phyloP scores from a whole-genome alignment of 1,140 invertebrate species.

The Lucilia sericata region DNA sequence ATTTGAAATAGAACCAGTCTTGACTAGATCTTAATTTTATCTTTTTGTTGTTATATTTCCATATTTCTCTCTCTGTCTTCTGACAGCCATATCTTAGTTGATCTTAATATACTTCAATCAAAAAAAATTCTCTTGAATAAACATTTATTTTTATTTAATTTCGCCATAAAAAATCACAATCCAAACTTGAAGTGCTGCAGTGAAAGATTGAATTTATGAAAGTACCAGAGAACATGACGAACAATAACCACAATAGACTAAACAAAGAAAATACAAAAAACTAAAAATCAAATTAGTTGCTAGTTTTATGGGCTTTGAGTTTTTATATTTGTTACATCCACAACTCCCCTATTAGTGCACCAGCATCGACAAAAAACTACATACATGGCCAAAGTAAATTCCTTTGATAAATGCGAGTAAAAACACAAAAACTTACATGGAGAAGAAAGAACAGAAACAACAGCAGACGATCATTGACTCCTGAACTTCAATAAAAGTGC shows the following conservation, averaged over 20 bases:
- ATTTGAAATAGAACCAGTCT: no score
- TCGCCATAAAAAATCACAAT: not conserved
- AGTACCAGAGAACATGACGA: conserved; percentile 6
- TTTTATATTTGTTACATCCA: conserved; percentile 26
- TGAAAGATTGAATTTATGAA: conserved; percentile 38
- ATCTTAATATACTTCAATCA: no score
- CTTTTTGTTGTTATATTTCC: no score
- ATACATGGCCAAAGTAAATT: not conserved
- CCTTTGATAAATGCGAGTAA: conserved; percentile 15
- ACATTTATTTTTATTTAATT: not conserved
- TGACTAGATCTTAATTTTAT: no score
- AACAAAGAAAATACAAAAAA: conserved; percentile 27
- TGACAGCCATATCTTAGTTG: no score
- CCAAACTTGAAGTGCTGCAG: conserved; percentile 3
- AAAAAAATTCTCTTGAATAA: not conserved
- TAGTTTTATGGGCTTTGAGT: conserved; percentile 37
- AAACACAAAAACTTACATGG: not conserved
- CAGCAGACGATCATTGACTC: conserved; percentile 41
- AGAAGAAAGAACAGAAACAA: not conserved
- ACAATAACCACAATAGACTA: conserved; percentile 37
- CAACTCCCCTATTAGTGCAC: not conserved
- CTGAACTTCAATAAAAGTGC: conserved; percentile 43
- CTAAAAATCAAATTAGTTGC: conserved; percentile 41
- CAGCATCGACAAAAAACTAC: no score
- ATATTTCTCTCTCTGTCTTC: no score